Base-by-base conservation (phyloP, 2,888 invertebrate species). In the Hylaea fasciaria region DNA sequence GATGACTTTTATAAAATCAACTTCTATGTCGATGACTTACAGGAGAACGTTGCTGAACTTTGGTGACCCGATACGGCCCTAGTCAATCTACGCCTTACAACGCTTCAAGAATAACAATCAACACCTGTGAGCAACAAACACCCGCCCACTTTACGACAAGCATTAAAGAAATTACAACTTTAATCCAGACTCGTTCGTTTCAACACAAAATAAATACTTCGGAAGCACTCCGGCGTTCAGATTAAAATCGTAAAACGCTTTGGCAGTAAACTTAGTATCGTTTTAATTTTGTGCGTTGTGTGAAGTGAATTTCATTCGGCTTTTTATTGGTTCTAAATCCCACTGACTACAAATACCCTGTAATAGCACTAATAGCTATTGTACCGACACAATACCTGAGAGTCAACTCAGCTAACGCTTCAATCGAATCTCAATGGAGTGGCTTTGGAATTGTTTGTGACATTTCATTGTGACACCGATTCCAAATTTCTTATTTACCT, bases 181-280 rank as follows among this genome's bases (percentile, higher is more conserved):
- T 83, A 86, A 86, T 83, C 80, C 80, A 73, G 65, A 66, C 69
- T 72, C 68, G 65, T 77, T 73, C 71, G 69, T 72, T 76, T 72
- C 74, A 74, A 69, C 73, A 73, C 73, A 56, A 66, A 69, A 65
- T 70, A 63, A 63, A 59, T 59, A 52, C 55, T 55, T 37, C 32
- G 56, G 40, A 49, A 62, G 76, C 77, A 77, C 81, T 79, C 73
- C 56, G 66, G 69, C 74, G 79, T 78, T 83, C 75, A 81, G 82
- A 86, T 86, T 86, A 86, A 86, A 87, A 86, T 80, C 79, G 78
- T 86, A 82, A 84, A 84, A 75, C 73, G 78, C 73, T 69, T 73
- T 74, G 68, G 69, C 73, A 71, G 77, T 82, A 83, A 78, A 77
- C 70, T 64, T 71, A 69, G 76, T 74, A 74, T 76, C 76, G 75